These are phyloP conservation scores for Palloptera scutellata DNA, from an alignment of 2,888 invertebrate species.

Conservation along the genomic window DNA sequence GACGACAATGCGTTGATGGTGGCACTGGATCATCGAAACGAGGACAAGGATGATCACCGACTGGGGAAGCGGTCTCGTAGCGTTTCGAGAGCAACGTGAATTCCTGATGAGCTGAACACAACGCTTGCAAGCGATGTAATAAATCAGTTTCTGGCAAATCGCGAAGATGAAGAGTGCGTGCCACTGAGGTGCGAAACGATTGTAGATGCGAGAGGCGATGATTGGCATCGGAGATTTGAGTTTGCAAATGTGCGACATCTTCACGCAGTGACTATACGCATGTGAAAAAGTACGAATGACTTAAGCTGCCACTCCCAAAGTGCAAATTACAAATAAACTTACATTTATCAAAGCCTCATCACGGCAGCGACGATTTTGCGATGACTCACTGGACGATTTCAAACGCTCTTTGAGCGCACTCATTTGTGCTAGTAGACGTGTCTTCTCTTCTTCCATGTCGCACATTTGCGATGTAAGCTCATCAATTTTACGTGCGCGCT, in stretches of 20 bases:
- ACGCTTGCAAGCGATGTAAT: slow-evolving; percentile 79
- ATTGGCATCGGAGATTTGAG: slow-evolving; percentile 76
- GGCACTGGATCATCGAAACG: slow-evolving; percentile 60
- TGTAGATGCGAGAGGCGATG: slow-evolving; percentile 80
- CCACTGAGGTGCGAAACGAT: slow-evolving; percentile 78
- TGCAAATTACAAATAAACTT: slow-evolving; percentile 30
- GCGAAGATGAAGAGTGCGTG: slow-evolving; percentile 76
- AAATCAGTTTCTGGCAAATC: slow-evolving; percentile 80
- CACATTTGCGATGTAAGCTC: slow-evolving; percentile 82
- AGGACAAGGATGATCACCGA: slow-evolving; percentile 62
- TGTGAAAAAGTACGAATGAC: neutral
- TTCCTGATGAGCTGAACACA: slow-evolving; percentile 87
- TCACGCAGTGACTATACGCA: slow-evolving; percentile 71
- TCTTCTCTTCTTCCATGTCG: slow-evolving; percentile 81
- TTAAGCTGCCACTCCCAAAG: neutral
- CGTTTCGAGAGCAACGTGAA: slow-evolving; percentile 84
- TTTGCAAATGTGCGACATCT: slow-evolving; percentile 78
- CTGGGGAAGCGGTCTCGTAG: slow-evolving; percentile 67
- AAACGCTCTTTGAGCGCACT: slow-evolving; percentile 57
- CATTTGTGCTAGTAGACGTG: slow-evolving; percentile 65
- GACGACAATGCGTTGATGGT: slow-evolving; percentile 58
- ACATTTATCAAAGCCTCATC: slow-evolving; percentile 63
- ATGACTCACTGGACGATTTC: slow-evolving; percentile 58
- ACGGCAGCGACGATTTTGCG: slow-evolving; percentile 60
- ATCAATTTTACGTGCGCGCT: slow-evolving; percentile 83